Conservation (phyloP, 2,797 vertebrate species). For the Poeciliopsis presidionis region DNA sequence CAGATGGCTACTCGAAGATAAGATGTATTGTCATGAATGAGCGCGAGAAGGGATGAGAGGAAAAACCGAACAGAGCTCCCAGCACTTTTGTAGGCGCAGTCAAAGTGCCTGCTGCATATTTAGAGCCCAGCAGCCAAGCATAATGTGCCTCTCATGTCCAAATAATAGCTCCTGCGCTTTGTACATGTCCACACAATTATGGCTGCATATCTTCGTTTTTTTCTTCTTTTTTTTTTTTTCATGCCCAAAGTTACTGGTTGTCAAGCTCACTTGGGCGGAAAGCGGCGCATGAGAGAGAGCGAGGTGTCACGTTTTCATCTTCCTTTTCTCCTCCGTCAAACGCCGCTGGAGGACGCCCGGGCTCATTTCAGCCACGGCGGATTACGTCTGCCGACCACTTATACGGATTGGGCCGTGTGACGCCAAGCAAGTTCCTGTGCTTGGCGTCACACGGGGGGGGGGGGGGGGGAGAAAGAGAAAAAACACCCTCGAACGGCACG, state of each 20-base stretch:
- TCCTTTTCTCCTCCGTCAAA: slow-evolving; percentile 57
- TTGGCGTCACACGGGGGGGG: slow-evolving; percentile 36
- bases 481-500: slow-evolving; percentile 27
- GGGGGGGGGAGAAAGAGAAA: background rate
- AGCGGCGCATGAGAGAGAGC: slow-evolving; percentile 50
- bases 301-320: slow-evolving; percentile 53
- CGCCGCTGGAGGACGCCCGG: slow-evolving; percentile 32
- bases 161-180: slow-evolving; percentile 55
- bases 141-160: slow-evolving; percentile 61
- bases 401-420: slow-evolving; percentile 48
- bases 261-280: slow-evolving; percentile 53
- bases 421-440: slow-evolving; percentile 51
- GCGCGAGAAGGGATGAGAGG: slow-evolving; percentile 33
- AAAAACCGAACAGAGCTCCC: slow-evolving; percentile 35
- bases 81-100: slow-evolving; percentile 52
- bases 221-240: slow-evolving; percentile 29
- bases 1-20: slow-evolving; percentile 53
- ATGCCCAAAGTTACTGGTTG: slow-evolving; percentile 51
- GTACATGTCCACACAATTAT: slow-evolving; percentile 52
- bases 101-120: slow-evolving; percentile 50
- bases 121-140: slow-evolving; percentile 45
- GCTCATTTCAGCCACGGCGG: slow-evolving; percentile 48
- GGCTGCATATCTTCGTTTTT: slow-evolving; percentile 19
- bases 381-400: slow-evolving; percentile 56
- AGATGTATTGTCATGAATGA: slow-evolving; percentile 59